Evolutionary conservation across 1,140 invertebrate species (phyloP), one percentile per base, ranked within the genome.

Genomic region (Macrobrachium nipponense): DNA sequence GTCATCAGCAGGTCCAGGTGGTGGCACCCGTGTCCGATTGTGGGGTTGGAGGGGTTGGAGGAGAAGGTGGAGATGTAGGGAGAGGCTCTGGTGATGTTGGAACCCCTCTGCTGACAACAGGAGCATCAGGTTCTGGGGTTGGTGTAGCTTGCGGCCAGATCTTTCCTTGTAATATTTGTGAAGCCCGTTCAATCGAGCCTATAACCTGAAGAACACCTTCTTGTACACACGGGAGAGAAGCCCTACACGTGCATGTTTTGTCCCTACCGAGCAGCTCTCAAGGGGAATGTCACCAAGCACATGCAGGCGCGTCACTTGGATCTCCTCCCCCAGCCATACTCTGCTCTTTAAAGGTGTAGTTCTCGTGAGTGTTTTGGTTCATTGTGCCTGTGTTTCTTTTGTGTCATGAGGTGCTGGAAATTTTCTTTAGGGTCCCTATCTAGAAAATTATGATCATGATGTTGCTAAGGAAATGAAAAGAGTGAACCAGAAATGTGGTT

Each of bases 181-280:
- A 20, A 88, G 80, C 68, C 68, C 80, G 78, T 85, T 88, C 82
- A 81, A 81, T 66, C 79, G 82, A 80, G 82, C 82, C 18, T 85
- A 85, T 82, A 85, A 88, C 72, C 81, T 89, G 75, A 80, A 88
- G 77, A 86, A 78, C 43, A 93, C 89, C 92, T 93, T 90, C 90
- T 93, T 64, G 93, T 92, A 15, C 93, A 94, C 89, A 92, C 91
- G 7, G 93, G 93, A n/a, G 89, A 90, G 75, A 89, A 90, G 81
- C 90, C 90, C 15, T 90, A 89, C 68, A 70, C 81, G n/a, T 91
- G 90, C 77, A 72, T 91, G 10, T 90, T 93, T 60, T 95, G 95
- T 90, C 91, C 91, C 3, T 95, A 94, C 90, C 92, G 91, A 58
- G 95, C 95, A 88, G 92, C 94, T 8, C 77, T 86, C 62, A 86